Evolutionary conservation across 2,888 invertebrate genomes (phyloP), one percentile per base, ranked within the genome.

Genomic region (Atethmia centrago): DNA sequence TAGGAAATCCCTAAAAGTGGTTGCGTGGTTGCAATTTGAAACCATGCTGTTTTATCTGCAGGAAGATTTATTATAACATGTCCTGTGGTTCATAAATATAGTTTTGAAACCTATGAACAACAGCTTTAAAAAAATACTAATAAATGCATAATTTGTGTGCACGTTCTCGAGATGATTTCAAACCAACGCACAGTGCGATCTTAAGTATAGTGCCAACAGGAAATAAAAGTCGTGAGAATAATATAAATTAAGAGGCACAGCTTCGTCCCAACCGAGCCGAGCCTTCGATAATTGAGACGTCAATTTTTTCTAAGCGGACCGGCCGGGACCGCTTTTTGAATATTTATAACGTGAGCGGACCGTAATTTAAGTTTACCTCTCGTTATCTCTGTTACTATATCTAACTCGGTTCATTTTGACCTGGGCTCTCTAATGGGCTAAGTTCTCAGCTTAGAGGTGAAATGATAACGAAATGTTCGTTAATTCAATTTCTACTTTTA

Each of bases 171-270:
- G 71, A 78, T 82, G 72, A 81, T 81, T 81, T 77, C 76, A 74
- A 83, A 77, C 73, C 72, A 68, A 75, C 82, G 53, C 79, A 83
- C 80, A 85, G 85, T 84, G 83, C 84, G 86, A 87, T 87, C 73
- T 81, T 77, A 74, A 63, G 45, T 65, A 80, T 82, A 91, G 90
- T 90, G 88, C 91, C 88, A 93, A 92, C 92, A 94, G 95, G 95
- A 95, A 94, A 95, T 93, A 93, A 94, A 92, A 94, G 92, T 93
- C 94, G 95, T 95, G 95, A 95, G 95, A 95, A 94, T 94, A 93
- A 94, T 95, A 95, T 94, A 95, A 95, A 95, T 94, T 94, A 93
- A 93, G 90, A 89, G 79, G 88, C 86, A 80, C 82, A 84, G 65
- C 83, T 70, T 82, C 81, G 84, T 80, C 73, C 82, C 79, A 81